phyloP scores from a whole-genome alignment of 2,888 invertebrate species.

The Harpagoxenus sublaevis region DNA sequence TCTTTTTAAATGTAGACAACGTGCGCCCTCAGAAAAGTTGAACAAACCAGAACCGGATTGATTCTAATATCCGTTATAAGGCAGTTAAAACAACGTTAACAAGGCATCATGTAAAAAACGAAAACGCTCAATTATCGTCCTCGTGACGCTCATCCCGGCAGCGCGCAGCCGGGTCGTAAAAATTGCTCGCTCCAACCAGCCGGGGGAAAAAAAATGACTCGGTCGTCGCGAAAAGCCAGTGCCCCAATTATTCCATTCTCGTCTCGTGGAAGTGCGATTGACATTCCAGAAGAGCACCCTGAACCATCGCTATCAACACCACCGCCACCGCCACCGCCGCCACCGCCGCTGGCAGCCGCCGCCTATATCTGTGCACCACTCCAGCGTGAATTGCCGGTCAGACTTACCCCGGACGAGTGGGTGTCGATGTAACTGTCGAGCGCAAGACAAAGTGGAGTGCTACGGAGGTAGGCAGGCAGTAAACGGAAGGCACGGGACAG shows the following conservation, averaged over 20 bases:
- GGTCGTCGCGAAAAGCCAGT: slow-evolving; percentile 23
- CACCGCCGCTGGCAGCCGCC: background rate
- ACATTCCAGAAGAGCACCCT: slow-evolving; percentile 27
- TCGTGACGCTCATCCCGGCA: background rate
- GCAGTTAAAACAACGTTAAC: background rate
- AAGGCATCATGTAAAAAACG: background rate
- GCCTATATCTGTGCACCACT: slow-evolving; percentile 16
- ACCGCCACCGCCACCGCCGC: background rate
- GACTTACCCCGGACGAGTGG: slow-evolving; percentile 54
- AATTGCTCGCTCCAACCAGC: background rate
- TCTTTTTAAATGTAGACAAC: background rate
- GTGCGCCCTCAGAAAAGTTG: background rate
- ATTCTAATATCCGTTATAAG: background rate
- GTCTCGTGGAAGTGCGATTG: slow-evolving; percentile 17
- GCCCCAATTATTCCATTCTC: slow-evolving; percentile 44
- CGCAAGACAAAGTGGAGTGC: slow-evolving; percentile 58
- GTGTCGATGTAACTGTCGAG: slow-evolving; percentile 67
- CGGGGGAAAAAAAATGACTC: slow-evolving; percentile 11
- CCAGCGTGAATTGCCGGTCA: slow-evolving; percentile 39
- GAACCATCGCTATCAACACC: background rate
- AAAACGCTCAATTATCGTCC: background rate
- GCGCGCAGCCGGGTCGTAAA: background rate
- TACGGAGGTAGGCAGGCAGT: slow-evolving; percentile 16
- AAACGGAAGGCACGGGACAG: slow-evolving; percentile 32
- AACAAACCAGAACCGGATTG: background rate